Evolutionary conservation across 2,113 vertebrate genomes (phyloP).

Genomic region (Zingel zingel): DNA sequence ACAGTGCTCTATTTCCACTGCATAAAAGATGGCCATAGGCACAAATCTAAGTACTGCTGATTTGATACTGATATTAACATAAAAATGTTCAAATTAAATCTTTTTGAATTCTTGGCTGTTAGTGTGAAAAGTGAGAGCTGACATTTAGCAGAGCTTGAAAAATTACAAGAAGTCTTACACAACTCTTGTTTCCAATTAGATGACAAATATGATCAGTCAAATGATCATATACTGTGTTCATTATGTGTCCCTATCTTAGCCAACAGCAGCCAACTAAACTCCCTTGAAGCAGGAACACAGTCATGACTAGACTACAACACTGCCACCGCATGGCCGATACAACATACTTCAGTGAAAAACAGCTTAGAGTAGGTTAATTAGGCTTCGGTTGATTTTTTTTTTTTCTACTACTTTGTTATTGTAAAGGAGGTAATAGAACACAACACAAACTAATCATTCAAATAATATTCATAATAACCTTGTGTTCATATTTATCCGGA

Average conservation of each 20-base stretch:
- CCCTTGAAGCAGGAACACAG: conserved; percentile 1
- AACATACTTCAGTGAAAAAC: background rate
- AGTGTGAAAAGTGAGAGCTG: background rate
- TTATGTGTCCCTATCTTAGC: background rate
- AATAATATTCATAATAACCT: background rate
- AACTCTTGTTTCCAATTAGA: conserved; percentile 2
- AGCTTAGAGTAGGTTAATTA: no score
- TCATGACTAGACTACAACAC: conserved; percentile 10
- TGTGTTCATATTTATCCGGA: background rate
- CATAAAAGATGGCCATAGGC: background rate
- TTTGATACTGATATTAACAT: background rate
- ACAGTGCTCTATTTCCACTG: background rate
- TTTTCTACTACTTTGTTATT: background rate
- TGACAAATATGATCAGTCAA: background rate
- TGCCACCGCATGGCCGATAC: conserved; percentile 3
- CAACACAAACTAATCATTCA: background rate
- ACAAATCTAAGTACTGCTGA: background rate
- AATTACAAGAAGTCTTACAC: conserved; percentile 12
- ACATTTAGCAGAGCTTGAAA: background rate
- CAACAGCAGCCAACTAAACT: conserved; percentile 6
- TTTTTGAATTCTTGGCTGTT: background rate
- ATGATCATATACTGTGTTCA: conserved; percentile 5
- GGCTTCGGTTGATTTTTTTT: background rate
- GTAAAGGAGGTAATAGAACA: background rate
- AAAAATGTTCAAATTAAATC: background rate